Base-by-base conservation (phyloP, 2,113 vertebrate species). In the Trochalopteron elliotii region DNA sequence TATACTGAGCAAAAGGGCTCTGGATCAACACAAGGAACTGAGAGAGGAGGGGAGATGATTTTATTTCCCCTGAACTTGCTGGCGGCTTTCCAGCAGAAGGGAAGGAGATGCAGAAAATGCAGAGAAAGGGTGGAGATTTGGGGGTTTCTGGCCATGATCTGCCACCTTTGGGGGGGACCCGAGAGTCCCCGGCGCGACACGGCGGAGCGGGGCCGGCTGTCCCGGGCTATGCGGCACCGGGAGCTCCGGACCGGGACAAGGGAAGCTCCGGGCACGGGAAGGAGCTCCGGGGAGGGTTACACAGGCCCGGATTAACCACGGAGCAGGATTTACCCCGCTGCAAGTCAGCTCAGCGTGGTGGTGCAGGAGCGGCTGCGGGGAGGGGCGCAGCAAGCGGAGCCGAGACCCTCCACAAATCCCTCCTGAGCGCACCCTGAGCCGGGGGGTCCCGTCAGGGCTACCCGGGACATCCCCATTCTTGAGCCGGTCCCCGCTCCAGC, bases 361-460 rank as follows among this genome's bases (percentile, higher is more conserved):
- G 23, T 24, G 45, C 15, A 13, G 71, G 60, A 42, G 12, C 5
- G 18, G 19, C 13, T 24, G 27, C 12, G 7, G 22, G n/a, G 11
- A 12, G 23, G 31, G 8, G 65, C 1, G 19, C 50, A 79, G 33
- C 15, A 10, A 67, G 25, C 3, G 4, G 45, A 84, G 57, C 40
- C 1, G 12, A 57, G 31, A 49, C 8, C 12, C 15, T 13, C 3
- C 23, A 1, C 13, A 52, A 42, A 49, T 16, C 19, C 15, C 24
- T 9, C 27, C 39, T 23, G 31, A 30, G 42, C 7, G 5, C 28
- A 39, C 3, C n/a, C 18, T 1, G 11, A 1, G 6, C 31, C 9
- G 4, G 42, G 4, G 52, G 6, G 3, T 5, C 45, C 84, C 33
- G 2, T 7, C 55, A 22, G 77, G 11, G 74, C 57, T 52, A 79